Base-by-base conservation (phyloP, 2,113 vertebrate species). In the Heterochromis multidens region DNA sequence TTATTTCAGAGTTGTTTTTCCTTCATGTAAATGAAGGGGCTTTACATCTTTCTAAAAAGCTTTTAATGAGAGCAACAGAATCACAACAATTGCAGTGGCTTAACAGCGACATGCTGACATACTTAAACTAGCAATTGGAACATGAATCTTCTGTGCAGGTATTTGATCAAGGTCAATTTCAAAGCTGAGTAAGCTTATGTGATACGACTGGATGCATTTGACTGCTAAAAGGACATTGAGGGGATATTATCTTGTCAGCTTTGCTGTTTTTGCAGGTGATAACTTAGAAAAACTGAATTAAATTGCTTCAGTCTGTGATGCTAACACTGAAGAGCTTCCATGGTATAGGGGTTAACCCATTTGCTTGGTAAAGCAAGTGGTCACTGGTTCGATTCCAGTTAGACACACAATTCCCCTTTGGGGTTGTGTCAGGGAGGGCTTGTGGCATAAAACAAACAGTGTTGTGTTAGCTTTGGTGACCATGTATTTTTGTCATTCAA, bases 191-290 rank as follows among this genome's bases (percentile, higher is more conserved):
- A 52, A 52, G 46, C 17, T 74, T 13, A 74, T 1, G 17, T n/a
- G 46, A 74, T 27, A 52, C 6, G 17, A 3, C 6, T 8, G 27
- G 10, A 52, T 74, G 46, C 1, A 4, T 29, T 74, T 74, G 46
- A 25, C n/a, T 25, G 25, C 10, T 13, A 25, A 49, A 58, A 58
- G 11, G 56, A 58, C n/a, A 11, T 12, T 58, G 56, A 58, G 56
- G 43, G 43, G 13, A 74, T 17, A 31, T 3, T 52, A 10, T 52
- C 70, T 74, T 10, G 17, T 8, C 67, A 31, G 49, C 25, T 21
- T 52, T 21, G 27, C 0, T 0, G 1, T 5, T 74, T 72, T 72
- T 72, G 1, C 17, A 31, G 43, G 16, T 31, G 29, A 6, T 52
- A 52, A 52, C 5, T 52, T 19, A 7, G 49, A 52, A 49, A 52